phyloP scores from a whole-genome alignment of 2,113 vertebrate species.

The Hipposideros armiger region DNA sequence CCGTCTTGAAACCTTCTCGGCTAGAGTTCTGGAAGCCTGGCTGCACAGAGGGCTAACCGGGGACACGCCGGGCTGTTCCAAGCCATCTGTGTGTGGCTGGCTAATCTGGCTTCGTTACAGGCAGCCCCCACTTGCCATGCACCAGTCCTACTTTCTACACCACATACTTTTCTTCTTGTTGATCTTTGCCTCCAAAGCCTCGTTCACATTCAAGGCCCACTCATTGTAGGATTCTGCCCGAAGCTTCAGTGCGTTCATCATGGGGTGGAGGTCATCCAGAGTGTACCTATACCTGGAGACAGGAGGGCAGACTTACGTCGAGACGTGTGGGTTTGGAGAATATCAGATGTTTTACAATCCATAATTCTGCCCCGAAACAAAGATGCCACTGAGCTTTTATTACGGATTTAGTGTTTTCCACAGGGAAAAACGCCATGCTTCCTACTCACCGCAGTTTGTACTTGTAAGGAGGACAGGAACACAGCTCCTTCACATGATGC shows the following conservation, averaged over 20 bases:
- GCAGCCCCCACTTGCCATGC: not conserved
- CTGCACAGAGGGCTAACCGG: too few relatives aligned
- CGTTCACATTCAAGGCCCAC: constrained; percentile 93
- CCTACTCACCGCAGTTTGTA: constrained; percentile 94
- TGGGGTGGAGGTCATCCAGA: constrained; percentile 95
- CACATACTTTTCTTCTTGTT: constrained; percentile 94
- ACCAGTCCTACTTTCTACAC: not conserved
- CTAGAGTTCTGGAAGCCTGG: not conserved
- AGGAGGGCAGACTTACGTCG: not conserved
- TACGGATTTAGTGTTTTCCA: not conserved
- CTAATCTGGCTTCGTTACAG: not conserved
- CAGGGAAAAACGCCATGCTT: not conserved
- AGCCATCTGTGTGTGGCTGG: too few relatives aligned
- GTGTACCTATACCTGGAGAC: constrained; percentile 92
- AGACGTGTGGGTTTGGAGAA: not conserved
- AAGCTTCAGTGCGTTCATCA: constrained; percentile 94
- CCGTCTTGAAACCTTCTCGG: fast-evolving
- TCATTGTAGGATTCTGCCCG: constrained; percentile 94
- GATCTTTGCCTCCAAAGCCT: constrained; percentile 94
- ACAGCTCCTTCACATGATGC: constrained; percentile 92
- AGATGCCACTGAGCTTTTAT: not conserved
- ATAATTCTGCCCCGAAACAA: not conserved
- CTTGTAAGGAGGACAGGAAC: constrained; percentile 91
- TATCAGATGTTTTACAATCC: not conserved
- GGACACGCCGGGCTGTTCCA: too few relatives aligned